A percentile compares a stretch with the other conserved stretches of the same genome.
Evolutionary conservation across 2,113 vertebrate genomes (phyloP).

Genomic region (Sander vitreus): DNA sequence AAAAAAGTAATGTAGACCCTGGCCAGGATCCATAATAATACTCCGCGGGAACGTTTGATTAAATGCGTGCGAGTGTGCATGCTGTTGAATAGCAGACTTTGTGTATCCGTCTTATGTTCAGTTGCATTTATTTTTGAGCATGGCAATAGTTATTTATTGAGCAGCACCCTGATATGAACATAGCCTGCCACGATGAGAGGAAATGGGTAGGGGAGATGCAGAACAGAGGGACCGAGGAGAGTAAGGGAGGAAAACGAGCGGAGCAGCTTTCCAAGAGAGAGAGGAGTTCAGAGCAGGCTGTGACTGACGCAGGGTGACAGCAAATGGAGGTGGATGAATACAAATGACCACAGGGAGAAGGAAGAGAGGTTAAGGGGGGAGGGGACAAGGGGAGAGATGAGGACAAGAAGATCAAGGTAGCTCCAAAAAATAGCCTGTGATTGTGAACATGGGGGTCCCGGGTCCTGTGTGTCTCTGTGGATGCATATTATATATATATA

Average conservation of each 20-base stretch:
- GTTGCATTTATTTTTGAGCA: constrained; percentile 51
- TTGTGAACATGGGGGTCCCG: constrained; percentile 41
- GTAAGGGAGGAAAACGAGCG: constrained; percentile 35
- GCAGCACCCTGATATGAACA: constrained; percentile 17
- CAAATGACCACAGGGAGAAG: constrained; percentile 69
- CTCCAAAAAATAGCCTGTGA: constrained; percentile 49
- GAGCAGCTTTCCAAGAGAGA: constrained; percentile 60
- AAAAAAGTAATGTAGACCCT: constrained; percentile 47
- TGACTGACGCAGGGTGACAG: constrained; percentile 63
- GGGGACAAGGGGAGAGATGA: neutral
- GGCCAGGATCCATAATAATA: constrained; percentile 40
- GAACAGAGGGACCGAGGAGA: constrained; percentile 32
- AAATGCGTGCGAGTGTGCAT: constrained; percentile 23
- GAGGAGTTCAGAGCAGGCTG: constrained; percentile 57
- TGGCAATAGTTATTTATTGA: constrained; percentile 41
- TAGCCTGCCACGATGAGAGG: constrained; percentile 45
- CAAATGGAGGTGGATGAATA: constrained; percentile 79
- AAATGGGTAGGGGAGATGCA: constrained; percentile 35
- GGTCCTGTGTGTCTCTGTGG: neutral
- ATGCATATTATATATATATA: neutral
- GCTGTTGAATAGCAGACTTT: constrained; percentile 26
- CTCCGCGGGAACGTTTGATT: constrained; percentile 46
- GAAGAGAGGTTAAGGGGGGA: constrained; percentile 22
- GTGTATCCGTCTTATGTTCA: constrained; percentile 17
- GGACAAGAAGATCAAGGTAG: constrained; percentile 26